Evolutionary conservation across 2,113 vertebrate genomes (phyloP).

Genomic region (Zosterops hypoxanthus): DNA sequence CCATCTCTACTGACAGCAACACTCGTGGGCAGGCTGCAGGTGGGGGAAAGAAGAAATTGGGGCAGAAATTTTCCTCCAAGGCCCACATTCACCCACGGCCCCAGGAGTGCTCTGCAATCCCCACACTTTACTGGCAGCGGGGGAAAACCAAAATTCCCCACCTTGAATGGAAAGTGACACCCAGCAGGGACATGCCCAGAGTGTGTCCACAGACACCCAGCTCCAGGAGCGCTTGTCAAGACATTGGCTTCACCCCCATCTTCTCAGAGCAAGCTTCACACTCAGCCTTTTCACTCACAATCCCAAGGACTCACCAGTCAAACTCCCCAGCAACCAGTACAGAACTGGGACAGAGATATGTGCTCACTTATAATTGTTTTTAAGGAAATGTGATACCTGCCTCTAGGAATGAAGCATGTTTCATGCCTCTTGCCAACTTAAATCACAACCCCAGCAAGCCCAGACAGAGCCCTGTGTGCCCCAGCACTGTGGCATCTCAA

Average conservation of each 20-base stretch:
- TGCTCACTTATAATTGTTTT: neutral
- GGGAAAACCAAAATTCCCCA: neutral
- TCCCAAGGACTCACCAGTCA: neutral
- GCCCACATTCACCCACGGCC: neutral
- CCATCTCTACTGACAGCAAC: neutral
- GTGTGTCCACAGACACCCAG: neutral
- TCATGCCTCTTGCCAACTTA: neutral
- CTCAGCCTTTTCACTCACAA: neutral
- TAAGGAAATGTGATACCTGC: neutral
- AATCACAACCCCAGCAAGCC: neutral
- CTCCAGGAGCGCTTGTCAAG: neutral
- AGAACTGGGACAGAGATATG: neutral
- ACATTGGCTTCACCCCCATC: neutral
- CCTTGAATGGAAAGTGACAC: neutral
- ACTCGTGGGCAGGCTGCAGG: neutral
- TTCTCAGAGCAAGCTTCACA: neutral
- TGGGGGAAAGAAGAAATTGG: neutral
- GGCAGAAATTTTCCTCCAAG: neutral
- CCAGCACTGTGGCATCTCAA: constrained; percentile 41
- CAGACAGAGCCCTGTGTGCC: constrained; percentile 11
- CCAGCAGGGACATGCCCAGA: neutral
- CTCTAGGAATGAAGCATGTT: neutral
- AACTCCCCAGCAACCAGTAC: neutral
- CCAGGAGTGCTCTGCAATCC: neutral
- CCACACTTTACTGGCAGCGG: neutral